Base-by-base conservation (phyloP, 2,113 vertebrate species). In the Mus spicilegus region DNA sequence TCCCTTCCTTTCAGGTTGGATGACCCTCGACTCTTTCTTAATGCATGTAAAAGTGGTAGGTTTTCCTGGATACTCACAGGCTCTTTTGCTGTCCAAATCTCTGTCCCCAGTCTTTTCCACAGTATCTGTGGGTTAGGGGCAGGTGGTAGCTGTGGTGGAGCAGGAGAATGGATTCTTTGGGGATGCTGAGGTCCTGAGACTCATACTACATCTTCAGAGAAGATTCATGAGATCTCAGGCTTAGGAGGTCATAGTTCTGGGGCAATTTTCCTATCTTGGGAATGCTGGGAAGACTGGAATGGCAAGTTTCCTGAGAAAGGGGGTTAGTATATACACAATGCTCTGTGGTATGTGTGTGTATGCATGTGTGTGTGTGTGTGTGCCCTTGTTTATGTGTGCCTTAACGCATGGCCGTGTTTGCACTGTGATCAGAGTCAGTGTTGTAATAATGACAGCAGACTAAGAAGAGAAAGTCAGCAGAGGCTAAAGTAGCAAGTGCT, bases 231-330 rank as follows among this genome's bases (percentile, higher is more conserved):
- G 39, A 93, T 82, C 11, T 46, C 3, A 33, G 54, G 49, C 10
- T 16, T 91, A 90, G 69, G 91, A 61, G 61, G 19, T 73, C n/a
- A 73, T 22, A 63, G 36, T 91, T 85, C 70, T 81, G 26, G 42
- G 67, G 54, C 24, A 51, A 30, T 69, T 70, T 94, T 96, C 81
- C 91, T 93, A 88, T 19, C 5, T 22, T 96, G 30, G 30, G 72
- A 49, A 28, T 24, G 42, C 69, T 46, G 9, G 36, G 63, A 58
- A 39, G 95, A 89, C 19, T 54, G 51, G 22, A 56, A 49, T 46
- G 49, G 42, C 51, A 94, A 96, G 24, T 33, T 89, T 93, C 84
- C 73, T 87, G 61, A 87, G 39, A 78, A 89, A 22, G 12, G 33
- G 7, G 0, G 1, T 61, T 93, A 77, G 30, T 19, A 51, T 89